Base-by-base conservation (phyloP, 2,113 vertebrate species). In the Mormoops blainvillei region DNA sequence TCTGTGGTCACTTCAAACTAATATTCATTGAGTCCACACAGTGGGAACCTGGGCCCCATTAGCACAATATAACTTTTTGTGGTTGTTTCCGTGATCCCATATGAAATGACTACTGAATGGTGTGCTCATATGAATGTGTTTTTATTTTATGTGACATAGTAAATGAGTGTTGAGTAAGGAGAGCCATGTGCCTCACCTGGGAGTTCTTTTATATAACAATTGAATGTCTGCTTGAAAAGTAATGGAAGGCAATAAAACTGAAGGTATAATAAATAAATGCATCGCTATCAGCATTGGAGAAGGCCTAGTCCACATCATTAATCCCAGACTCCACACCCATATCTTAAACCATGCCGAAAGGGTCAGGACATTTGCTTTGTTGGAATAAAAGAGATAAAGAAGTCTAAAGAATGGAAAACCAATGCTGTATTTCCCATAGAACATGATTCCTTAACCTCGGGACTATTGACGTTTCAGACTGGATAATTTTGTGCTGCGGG, bases 1-100 rank as follows among this genome's bases (percentile, higher is more conserved):
- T 94, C 71, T 92, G n/a, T 84, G 43, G 41, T 92, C 94, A 81
- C 81, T 95, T 95, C 80, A 18, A 92, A 87, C 45, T 67, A 70
- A 70, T 45, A 74, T 36, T 84, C 83, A 61, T 71, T 58, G 70
- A 95, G 87, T 71, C 56, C 31, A 6, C 63, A n/a, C 71, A 77
- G 68, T 61, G 65, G 58, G 16, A 71, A 94, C 71, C 76, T 96
- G 88, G 91, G 36, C 71, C 65, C 52, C 76, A 76, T 96, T 94
- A 96, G 56, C 56, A 10, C n/a, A 81, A 71, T 71, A 16, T 41
- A 81, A 24, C 71, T 61, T 88, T 91, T 52, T 50, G 65, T 43
- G 85, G 38, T 82, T 77, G 15, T 71, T 74, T 91, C 67, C 84
- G 54, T 18, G 11, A 74, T 13, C 52, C 56, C 24, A 50, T 58